Conservation (phyloP, 2,113 vertebrate species). For the Halichoeres trimaculatus region DNA sequence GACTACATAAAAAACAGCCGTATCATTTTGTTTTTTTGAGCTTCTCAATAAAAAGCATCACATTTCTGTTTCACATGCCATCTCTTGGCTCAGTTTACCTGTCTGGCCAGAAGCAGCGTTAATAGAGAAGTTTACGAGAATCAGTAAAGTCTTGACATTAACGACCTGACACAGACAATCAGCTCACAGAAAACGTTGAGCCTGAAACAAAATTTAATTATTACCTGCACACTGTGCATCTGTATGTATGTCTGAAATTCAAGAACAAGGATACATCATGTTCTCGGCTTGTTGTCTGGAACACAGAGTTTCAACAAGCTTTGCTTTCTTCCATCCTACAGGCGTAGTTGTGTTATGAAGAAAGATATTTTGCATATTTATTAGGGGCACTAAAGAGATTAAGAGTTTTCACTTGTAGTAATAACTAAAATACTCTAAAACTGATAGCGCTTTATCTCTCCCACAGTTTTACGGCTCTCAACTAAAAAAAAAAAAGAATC, state of each 20-base stretch:
- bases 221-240: slow-evolving; percentile 42
- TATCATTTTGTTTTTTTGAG: not conserved
- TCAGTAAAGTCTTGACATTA: slow-evolving; percentile 58
- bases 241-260: slow-evolving; percentile 27
- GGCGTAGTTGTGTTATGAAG: not conserved
- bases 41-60: not conserved
- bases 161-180: slow-evolving; percentile 23
- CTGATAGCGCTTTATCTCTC: not conserved
- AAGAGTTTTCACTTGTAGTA: too few relatives aligned
- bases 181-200: slow-evolving; percentile 15
- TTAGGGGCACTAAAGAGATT: not conserved
- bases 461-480: slow-evolving; percentile 3
- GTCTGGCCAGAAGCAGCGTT: slow-evolving; percentile 29
- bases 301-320: not conserved
- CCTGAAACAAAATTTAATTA: slow-evolving; percentile 42
- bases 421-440: not conserved
- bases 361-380: not conserved
- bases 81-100: slow-evolving; percentile 15
- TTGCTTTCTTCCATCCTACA: slow-evolving; percentile 6
- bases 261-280: slow-evolving; percentile 10
- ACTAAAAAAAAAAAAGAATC: not conserved
- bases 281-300: slow-evolving; percentile 8
- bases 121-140: slow-evolving; percentile 61
- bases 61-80: not conserved
- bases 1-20: not conserved